A percentile compares a stretch with the other conserved stretches of the same genome.
Evolutionary conservation across 2,113 vertebrate genomes (phyloP).

Genomic region (Sinocyclocheilus anophthalmus): DNA sequence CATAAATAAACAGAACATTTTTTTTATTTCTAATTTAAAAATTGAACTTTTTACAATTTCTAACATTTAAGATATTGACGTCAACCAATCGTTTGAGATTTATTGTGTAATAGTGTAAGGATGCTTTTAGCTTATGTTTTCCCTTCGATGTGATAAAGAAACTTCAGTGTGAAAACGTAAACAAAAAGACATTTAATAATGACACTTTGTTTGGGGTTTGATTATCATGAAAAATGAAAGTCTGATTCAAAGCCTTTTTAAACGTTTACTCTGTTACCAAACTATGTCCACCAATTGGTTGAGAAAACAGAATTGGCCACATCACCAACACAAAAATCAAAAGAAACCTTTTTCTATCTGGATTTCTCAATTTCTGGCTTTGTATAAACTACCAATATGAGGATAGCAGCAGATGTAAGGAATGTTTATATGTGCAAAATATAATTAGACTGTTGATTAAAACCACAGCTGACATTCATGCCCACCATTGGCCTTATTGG

Average conservation of each 20-base stretch:
- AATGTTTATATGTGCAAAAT: slow-evolving; percentile 14
- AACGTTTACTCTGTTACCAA: background rate
- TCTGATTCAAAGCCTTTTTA: background rate
- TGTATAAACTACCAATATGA: background rate
- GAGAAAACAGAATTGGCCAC: background rate
- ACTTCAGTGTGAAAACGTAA: background rate
- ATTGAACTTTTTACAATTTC: no score
- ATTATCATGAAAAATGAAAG: background rate
- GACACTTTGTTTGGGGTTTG: background rate
- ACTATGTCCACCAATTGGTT: background rate
- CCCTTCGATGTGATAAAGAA: background rate
- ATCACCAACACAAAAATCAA: background rate
- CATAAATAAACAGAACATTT: background rate
- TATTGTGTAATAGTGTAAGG: background rate
- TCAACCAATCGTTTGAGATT: background rate
- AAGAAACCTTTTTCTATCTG: background rate
- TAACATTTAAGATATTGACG: background rate
- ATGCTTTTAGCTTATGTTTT: background rate
- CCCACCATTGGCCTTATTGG: background rate
- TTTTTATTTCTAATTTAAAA: no score
- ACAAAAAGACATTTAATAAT: background rate
- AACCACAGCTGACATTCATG: background rate
- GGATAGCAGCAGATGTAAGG: slow-evolving; percentile 10
- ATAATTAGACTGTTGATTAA: slow-evolving; percentile 5
- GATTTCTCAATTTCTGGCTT: background rate